Percentiles rank a stretch among this genome's conserved stretches.
Evolutionary conservation across 2,113 vertebrate genomes (phyloP).

Genomic region (Pagrus major): DNA sequence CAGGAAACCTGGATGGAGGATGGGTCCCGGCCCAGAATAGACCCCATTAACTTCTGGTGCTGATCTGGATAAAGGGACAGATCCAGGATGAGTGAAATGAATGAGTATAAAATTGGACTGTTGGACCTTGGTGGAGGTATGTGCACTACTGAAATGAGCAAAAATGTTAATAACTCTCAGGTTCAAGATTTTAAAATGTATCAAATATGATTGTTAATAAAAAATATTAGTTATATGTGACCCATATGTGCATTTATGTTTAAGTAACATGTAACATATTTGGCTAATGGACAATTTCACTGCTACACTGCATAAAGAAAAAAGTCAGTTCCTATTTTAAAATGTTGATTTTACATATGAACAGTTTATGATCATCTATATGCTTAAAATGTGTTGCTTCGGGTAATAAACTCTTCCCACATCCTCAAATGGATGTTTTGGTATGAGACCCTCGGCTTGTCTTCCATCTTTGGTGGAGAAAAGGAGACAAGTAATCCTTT

Average conservation of each 20-base stretch:
- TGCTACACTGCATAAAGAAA: background rate
- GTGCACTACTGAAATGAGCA: no score
- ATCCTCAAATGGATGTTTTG: conserved; percentile 40
- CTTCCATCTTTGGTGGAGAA: conserved; percentile 50
- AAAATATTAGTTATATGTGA: background rate
- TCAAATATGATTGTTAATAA: no score
- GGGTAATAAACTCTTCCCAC: background rate
- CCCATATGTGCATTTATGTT: background rate
- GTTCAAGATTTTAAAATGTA: no score
- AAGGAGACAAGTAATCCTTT: conserved; percentile 68
- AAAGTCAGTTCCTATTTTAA: background rate
- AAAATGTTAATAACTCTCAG: no score
- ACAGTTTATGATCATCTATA: background rate
- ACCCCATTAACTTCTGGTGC: no score
- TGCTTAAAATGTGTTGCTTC: background rate
- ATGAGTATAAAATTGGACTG: no score
- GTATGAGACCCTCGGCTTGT: conserved; percentile 37
- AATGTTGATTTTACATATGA: background rate
- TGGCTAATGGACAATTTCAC: background rate
- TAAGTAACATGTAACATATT: background rate
- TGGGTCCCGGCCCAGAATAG: no score
- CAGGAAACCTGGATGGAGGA: no score
- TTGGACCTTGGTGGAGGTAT: no score
- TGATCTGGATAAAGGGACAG: no score
- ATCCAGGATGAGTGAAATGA: no score